Base-by-base conservation (phyloP, 2,113 vertebrate species). In the Heterocephalus glaber region DNA sequence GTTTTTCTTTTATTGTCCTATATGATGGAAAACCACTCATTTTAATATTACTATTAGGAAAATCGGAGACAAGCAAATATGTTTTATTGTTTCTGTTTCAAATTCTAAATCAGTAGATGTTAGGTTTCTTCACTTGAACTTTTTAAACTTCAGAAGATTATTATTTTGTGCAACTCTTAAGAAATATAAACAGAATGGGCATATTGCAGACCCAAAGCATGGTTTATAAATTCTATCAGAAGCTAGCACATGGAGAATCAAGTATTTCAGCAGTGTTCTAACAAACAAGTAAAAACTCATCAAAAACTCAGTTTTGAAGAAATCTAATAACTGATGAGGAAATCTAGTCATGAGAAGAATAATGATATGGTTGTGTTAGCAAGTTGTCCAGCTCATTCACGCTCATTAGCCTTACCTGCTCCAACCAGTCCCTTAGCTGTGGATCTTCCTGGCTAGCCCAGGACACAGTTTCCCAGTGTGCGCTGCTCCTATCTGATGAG, bases 31-130 rank as follows among this genome's bases (percentile, higher is more conserved):
- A 63, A 76, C 56, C 7, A 10, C 20, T 66, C 33, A n/a, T 70
- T 87, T 86, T 81, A 81, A 86, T 56, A 83, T 86, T 47, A 77
- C 19, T 76, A 79, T 61, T 83, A 83, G 82, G 38, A 76, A 81
- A 49, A 84, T 81, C 60, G 5, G 3, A 93, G 52, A 84, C 14
- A 77, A 58, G 30, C 82, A 87, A 56, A 56, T 41, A 22, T 76
- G n/a, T 80, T 90, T 95, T 82, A 90, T 80, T 85, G 77, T 85
- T 85, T 49, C 16, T 90, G 16, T 79, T 90, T 87, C 82, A 90
- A 79, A 79, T 70, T 28, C 24, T 88, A 0, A 63, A 77, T 60
- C 20, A 86, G 38, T 74, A 63, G 85, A 79, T 70, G 7, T 35
- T 79, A 89, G 74, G 14, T 52, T 22, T 81, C 26, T 90, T 81